Evolutionary conservation across 2,888 invertebrate species (phyloP).

Genomic region (Thumatha senex): DNA sequence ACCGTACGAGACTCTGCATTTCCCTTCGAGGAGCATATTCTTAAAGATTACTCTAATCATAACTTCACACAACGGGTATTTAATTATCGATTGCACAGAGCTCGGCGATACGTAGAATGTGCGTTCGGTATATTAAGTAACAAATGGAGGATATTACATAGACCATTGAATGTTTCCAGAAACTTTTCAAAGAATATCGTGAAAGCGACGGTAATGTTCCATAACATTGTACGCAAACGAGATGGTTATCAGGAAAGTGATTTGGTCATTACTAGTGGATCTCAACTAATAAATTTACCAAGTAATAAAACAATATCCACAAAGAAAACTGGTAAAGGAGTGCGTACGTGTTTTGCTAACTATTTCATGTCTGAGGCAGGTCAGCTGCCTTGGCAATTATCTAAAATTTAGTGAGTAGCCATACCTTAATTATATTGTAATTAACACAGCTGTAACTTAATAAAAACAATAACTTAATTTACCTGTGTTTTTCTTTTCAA

Average conservation of each 20-base stretch:
- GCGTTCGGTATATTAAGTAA: background rate
- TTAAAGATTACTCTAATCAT: background rate
- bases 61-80: background rate
- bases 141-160: slow-evolving; percentile 2
- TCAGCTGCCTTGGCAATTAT: no score
- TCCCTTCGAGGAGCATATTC: background rate
- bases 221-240: background rate
- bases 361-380: no score
- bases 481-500: no score
- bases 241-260: background rate
- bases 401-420: no score
- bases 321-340: no score
- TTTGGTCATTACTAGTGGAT: background rate
- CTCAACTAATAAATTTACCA: no score
- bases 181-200: background rate
- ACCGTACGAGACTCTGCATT: background rate
- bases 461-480: no score
- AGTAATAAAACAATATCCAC: no score
- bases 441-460: no score
- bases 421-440: no score
- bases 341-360: no score
- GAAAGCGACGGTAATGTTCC: background rate
- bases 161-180: background rate
- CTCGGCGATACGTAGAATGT: slow-evolving; percentile 2
- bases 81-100: slow-evolving; percentile 1